These are phyloP conservation scores for Chaitophorus viminalis DNA, from an alignment of 2,888 invertebrate species.

Conservation along the genomic window DNA sequence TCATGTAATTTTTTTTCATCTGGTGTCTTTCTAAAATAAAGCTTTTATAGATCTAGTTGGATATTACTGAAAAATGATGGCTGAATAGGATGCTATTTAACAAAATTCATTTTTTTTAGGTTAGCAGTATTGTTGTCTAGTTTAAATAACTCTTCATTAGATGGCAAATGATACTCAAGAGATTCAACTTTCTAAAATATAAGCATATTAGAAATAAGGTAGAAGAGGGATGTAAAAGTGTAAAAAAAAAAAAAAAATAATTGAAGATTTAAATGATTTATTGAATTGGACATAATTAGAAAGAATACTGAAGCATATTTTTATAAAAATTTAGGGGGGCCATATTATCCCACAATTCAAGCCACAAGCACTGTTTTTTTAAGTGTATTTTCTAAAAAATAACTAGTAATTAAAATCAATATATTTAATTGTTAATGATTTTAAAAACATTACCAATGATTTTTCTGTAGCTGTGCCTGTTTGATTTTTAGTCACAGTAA, in stretches of 20 bases:
- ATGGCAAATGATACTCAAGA: too few relatives aligned
- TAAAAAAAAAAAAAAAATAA: too few relatives aligned
- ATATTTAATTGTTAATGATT: background rate
- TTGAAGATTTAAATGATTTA: background rate
- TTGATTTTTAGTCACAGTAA: background rate
- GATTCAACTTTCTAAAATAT: too few relatives aligned
- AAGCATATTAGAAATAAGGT: too few relatives aligned
- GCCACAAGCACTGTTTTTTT: background rate
- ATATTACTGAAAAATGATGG: background rate
- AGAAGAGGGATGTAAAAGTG: too few relatives aligned
- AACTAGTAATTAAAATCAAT: constrained; percentile 8
- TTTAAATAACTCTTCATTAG: too few relatives aligned
- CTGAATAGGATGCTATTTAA: constrained; percentile 10
- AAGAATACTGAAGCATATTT: background rate
- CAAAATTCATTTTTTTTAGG: background rate
- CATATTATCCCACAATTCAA: too few relatives aligned
- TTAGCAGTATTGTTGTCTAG: too few relatives aligned
- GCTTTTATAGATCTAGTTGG: background rate
- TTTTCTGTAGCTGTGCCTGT: background rate
- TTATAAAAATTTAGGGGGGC: background rate
- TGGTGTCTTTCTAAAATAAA: constrained; percentile 7
- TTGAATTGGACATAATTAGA: constrained; percentile 13
- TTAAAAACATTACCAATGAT: constrained; percentile 1
- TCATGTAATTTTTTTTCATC: background rate
- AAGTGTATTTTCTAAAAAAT: background rate